Evolutionary conservation across 2,888 invertebrate genomes (phyloP), one percentile per base, ranked within the genome.

Genomic region (Cinara cedri): DNA sequence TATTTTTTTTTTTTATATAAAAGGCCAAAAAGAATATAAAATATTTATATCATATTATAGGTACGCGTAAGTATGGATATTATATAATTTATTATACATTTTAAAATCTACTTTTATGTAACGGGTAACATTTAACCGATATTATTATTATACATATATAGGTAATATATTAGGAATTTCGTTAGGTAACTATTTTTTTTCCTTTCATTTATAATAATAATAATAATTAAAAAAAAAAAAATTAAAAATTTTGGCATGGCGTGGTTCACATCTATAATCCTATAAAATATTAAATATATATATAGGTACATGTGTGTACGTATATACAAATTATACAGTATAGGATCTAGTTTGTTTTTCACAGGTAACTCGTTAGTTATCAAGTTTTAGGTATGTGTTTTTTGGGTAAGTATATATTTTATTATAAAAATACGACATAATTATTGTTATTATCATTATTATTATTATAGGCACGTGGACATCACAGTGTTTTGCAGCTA

Each of bases 81-180:
- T 44, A 65, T 65, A n/a, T 63, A n/a, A n/a, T n/a, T 63, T 34
- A 34, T 8, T 63, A 46, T 72, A 46, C 24, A 65, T 75, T 75
- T n/a, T 65, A 54, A 75, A 78, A 57, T 70, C 34, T 78, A 78
- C 49, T 70, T 70, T 78, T 76, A 68, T 49, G 46, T 42, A 78
- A 51, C 78, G 78, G 78, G 78, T 78, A 78, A 78, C 78, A 49
- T 78, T 70, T 60, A 60, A 78, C 78, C 78, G 68, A 76, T 78
- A 62, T n/a, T n/a, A n/a, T n/a, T n/a, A n/a, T n/a, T n/a, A n/a
- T n/a, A n/a, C n/a, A n/a, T 54, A 75, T 8, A 34, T 21, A 54
- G 21, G 34, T 34, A 26, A 70, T 78, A 70, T 70, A 78, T 78
- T 78, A 78, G 78, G 78, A 78, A 78, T 78, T 78, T 78, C 42